Base-by-base conservation (phyloP, 2,797 vertebrate species). In the Ibycter americanus region DNA sequence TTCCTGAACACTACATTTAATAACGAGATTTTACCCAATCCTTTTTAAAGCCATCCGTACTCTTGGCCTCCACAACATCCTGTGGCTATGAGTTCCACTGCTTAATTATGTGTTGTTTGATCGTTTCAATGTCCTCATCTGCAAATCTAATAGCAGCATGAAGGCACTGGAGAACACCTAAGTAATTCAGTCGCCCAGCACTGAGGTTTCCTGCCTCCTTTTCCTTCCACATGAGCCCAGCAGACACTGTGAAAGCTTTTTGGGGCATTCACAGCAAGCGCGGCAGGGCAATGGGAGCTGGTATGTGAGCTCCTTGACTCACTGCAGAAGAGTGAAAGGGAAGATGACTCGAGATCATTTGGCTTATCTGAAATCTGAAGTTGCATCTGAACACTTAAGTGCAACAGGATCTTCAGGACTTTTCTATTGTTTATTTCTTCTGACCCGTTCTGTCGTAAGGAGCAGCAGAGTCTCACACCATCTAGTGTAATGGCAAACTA, bases 1-100 rank as follows among this genome's bases (percentile, higher is more conserved):
- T 31, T 34, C 31, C 38, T 3, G 0, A 38, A 26, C 4, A 3
- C 6, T 4, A 15, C 1, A 1, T 49, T 66, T 66, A 46, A 36
- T 18, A 85, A 27, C 0, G 1, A 46, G 54, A 36, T 67, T 66
- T 81, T 81, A 36, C 29, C 42, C 22, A 4, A 9, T 11, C 32
- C 29, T 23, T 49, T 67, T 51, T 29, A 62, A 83, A 87, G 71
- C 32, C 15, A 12, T 44, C 68, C 55, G 11, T 9, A 6, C 36
- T 63, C 55, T 51, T 36, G 56, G 70, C 32, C 27, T 55, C 61
- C 55, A 25, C 16, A 62, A 20, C 66, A 6, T 19, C 36, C 72
- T 6, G 26, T 15, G 31, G n/a, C 71, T 70, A 15, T 1, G 0
- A 52, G 47, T 68, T 55, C 73, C 54, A 15, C 54, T 38, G 27